These are phyloP conservation scores for Stichopus horrens DNA, from an alignment of 53 echinoderm and acorn worm genomes.

Conservation along the genomic window DNA sequence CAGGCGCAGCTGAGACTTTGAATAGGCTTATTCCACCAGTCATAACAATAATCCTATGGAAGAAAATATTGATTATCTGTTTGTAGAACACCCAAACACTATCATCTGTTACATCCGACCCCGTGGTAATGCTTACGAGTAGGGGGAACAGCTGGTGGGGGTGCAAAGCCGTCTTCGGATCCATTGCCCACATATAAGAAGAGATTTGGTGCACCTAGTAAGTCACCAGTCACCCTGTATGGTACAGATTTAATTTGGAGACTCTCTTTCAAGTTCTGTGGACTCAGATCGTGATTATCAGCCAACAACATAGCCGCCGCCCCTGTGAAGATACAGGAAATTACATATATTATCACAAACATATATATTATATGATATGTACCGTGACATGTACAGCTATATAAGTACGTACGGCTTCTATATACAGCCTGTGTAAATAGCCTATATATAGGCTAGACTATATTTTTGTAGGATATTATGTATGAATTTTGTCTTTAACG, in stretches of 20 bases:
- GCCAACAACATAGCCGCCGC: conserved; percentile 7
- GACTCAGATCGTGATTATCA: neutral
- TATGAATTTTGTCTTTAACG: no score
- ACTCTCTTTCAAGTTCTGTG: conserved; percentile 1
- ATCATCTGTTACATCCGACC: neutral
- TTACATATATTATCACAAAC: no score
- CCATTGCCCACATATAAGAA: conserved; percentile 14
- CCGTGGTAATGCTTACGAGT: conserved; percentile 5
- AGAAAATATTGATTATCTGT: no score
- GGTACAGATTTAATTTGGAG: neutral
- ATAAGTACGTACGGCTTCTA: no score
- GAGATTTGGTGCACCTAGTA: neutral
- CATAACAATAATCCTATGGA: no score
- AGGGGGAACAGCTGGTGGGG: conserved; percentile 5
- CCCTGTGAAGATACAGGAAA: neutral
- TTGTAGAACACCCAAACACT: neutral
- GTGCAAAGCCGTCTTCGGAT: neutral
- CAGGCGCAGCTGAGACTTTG: no score
- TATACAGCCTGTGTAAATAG: no score
- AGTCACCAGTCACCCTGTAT: neutral
- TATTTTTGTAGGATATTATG: no score
- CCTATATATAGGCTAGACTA: no score
- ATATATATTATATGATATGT: no score
- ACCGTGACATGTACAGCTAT: no score
- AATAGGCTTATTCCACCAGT: no score